These are phyloP conservation scores for Semicossyphus pulcher DNA, from an alignment of 2,113 vertebrate species.

Conservation along the genomic window DNA sequence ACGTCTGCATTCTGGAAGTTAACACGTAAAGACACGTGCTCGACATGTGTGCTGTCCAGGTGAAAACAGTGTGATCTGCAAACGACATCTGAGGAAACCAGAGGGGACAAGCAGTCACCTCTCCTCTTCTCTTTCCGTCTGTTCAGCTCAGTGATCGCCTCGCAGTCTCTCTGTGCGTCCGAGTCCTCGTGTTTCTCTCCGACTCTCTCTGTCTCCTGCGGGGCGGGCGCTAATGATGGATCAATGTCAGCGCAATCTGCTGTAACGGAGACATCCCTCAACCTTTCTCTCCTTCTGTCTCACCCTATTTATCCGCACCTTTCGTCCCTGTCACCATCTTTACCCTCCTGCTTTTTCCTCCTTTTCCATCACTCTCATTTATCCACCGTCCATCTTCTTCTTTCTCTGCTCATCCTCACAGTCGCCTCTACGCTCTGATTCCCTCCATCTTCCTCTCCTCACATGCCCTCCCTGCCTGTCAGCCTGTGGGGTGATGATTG, in stretches of 20 bases:
- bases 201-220: constrained; percentile 60
- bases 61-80: constrained; percentile 29
- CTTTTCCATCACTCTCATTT: constrained; percentile 23
- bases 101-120: constrained; percentile 78
- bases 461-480: constrained; percentile 30
- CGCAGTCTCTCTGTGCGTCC: constrained; percentile 38
- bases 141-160: constrained; percentile 15
- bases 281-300: constrained; percentile 54
- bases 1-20: constrained; percentile 11
- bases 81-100: constrained; percentile 63
- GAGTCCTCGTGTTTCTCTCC: constrained; percentile 59
- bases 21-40: neutral
- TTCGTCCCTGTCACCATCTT: constrained; percentile 33
- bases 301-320: constrained; percentile 54
- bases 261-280: constrained; percentile 73
- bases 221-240: constrained; percentile 77
- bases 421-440: constrained; percentile 17
- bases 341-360: constrained; percentile 24
- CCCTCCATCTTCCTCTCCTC: constrained; percentile 62
- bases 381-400: constrained; percentile 10
- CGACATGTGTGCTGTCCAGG: constrained; percentile 13
- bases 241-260: constrained; percentile 77
- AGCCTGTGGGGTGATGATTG: constrained; percentile 67
- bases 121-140: constrained; percentile 61
- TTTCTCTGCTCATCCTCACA: constrained; percentile 14